Conservation (phyloP, 2,888 invertebrate species). For the Melipona bicolor region DNA sequence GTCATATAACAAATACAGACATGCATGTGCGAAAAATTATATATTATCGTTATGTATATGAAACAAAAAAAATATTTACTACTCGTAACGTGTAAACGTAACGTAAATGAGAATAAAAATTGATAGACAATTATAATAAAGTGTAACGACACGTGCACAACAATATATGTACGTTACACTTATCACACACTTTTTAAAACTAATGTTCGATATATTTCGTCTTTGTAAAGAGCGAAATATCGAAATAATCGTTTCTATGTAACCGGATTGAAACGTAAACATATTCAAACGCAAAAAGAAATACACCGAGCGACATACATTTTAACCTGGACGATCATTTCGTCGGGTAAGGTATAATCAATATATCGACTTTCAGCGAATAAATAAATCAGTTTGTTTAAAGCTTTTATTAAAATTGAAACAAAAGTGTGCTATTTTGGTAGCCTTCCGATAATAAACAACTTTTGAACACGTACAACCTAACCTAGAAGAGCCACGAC, state of each 20-base stretch:
- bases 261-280: conserved; percentile 1
- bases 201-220: neutral
- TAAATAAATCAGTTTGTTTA: neutral
- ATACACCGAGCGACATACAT: neutral
- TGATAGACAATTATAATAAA: neutral
- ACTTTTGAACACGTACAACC: conserved; percentile 34
- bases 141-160: neutral
- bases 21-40: neutral
- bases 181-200: neutral
- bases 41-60: neutral
- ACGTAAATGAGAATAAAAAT: neutral
- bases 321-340: conserved; percentile 1
- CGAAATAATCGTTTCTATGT: neutral
- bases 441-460: conserved; percentile 19
- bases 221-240: neutral
- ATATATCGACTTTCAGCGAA: neutral
- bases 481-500: conserved; percentile 42
- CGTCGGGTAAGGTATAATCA: neutral
- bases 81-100: neutral
- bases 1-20: too few relatives aligned
- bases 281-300: neutral
- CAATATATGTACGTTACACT: neutral
- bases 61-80: neutral
- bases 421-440: neutral
- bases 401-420: neutral